Base-by-base conservation (phyloP, 2,888 invertebrate genomes). In the Ectemnius lituratus region DNA sequence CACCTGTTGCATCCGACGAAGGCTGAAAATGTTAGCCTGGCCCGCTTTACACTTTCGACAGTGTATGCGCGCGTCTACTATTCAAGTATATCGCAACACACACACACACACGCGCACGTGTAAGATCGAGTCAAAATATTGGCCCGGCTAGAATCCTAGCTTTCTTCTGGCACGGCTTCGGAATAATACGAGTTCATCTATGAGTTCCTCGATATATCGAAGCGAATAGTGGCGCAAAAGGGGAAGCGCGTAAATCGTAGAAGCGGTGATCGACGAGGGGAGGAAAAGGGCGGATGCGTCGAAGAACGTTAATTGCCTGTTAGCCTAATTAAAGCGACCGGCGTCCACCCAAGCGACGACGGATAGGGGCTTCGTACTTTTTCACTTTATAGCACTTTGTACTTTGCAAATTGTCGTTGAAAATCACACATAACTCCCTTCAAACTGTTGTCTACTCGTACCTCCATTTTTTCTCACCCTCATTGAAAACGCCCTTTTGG, bases 271-370 rank as follows among this genome's bases (percentile, higher is more conserved):
- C 56, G 65, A 49, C 58, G 59, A 23, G 20, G 37, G 59, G 62
- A 63, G 60, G 64, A 58, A 57, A 23, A 56, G 49, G 28, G 46
- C 49, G 47, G 47, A 68, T 18, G 58, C 66, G 46, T 61, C 52
- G 70, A 70, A 67, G 62, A 62, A 73, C 76, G 72, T 77, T 76
- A 77, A 79, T 76, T 62, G 70, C 63, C 76, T 76, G 70, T 79
- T 79, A 74, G 56, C 74, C 72, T 79, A 70, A 76, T 74, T 79
- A 79, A 66, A 73, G 27, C 46, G 23, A 23, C 18, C 59, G 6
- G 20, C 20, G 28, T 66, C 65, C 67, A 62, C 23, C 61, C 64
- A 37, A 67, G 63, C 73, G 72, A 64, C n/a, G 23, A 13, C 37
- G 52, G 62, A 66, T 5, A 37, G 37, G 37, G 37, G 18, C 20